Percentiles rank a stretch among this genome's conserved stretches.
Conservation (phyloP, 2,113 vertebrate species). For the Ancistrus triradiatus region DNA sequence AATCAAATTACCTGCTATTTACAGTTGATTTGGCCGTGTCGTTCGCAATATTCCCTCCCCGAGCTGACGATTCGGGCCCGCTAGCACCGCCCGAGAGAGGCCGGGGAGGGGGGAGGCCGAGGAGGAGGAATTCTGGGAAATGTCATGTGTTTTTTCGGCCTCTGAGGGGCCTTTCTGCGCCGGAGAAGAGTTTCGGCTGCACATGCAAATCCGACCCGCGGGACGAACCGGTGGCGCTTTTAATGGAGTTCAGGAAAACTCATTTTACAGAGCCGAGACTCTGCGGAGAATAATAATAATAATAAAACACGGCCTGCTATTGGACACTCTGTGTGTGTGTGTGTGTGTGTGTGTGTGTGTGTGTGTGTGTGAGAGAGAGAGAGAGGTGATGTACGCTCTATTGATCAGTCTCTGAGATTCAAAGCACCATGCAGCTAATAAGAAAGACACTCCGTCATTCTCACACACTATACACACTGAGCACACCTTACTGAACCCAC, state of each 20-base stretch:
- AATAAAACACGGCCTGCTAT: constrained; percentile 35
- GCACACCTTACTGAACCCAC: constrained; percentile 14
- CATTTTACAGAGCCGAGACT: constrained; percentile 92
- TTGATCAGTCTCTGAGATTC: constrained; percentile 38
- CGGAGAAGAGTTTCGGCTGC: constrained; percentile 88
- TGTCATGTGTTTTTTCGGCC: constrained; percentile 97
- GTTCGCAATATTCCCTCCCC: constrained; percentile 95
- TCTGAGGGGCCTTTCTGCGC: constrained; percentile 80
- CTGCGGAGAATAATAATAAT: constrained; percentile 74
- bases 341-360: constrained; percentile 46
- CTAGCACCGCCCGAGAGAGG: constrained; percentile 71
- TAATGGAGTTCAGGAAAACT: constrained; percentile 99
- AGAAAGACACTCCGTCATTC: constrained; percentile 23
- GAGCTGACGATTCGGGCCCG: constrained; percentile 85
- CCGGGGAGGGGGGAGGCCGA: constrained; percentile 59
- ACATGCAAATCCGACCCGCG: constrained; percentile 93
- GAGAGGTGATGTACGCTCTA: constrained; percentile 27
- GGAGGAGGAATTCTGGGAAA: constrained; percentile 87
- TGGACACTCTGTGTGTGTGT: constrained; percentile 39
- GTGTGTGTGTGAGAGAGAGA: constrained; percentile 21
- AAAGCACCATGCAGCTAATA: constrained; percentile 23
- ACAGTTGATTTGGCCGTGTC: constrained; percentile 99
- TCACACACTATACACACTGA: constrained; percentile 13
- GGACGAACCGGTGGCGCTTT: constrained; percentile 93
- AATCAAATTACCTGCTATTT: constrained; percentile 99